Base-by-base conservation (phyloP, 2,888 invertebrate species). In the Noctua fimbriata region DNA sequence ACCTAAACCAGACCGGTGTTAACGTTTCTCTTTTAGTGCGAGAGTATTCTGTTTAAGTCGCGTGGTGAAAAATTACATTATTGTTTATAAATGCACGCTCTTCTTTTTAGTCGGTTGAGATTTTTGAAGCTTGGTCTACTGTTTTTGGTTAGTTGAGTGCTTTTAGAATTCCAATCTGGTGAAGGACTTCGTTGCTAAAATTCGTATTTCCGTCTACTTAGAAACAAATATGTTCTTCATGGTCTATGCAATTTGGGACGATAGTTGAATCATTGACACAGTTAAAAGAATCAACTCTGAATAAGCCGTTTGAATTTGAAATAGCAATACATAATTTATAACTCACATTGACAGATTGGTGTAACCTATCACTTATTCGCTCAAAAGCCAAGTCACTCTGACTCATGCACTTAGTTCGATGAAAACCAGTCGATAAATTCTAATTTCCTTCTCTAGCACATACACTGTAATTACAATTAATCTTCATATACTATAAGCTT, bases 1-100 rank as follows among this genome's bases (percentile, higher is more conserved):
- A 89, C 90, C 87, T 89, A 90, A 90, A 92, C 88, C 85, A 90
- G 88, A 82, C 85, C 79, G 44, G 69, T 78, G 90, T 88, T 84
- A 87, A 90, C 87, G 86, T 88, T 87, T 87, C 90, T 83, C 83
- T 88, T 88, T 89, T 88, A 86, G 83, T 58, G 65, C 44, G 71
- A 84, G 79, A 81, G 76, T 76, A 79, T 80, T 86, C 78, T 80
- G 82, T 66, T 72, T 60, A 63, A 78, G 67, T 41, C 67, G 66
- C 44, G 75, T 76, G 78, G 66, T 78, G 76, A 81, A 88, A 83
- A 89, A 88, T 82, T 47, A 44, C 18, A 79, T 83, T 88, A 82
- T 73, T 69, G 49, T 82, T 58, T 79, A 63, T 66, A 79, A 87
- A 81, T 76, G 72, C n/a, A n/a, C n/a, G 32, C 41, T 55, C 52